Percentiles rank a stretch among this genome's conserved stretches.
These are phyloP conservation scores for Notolepis coatsorum DNA, from an alignment of 2,797 vertebrate genomes.

Conservation along the genomic window DNA sequence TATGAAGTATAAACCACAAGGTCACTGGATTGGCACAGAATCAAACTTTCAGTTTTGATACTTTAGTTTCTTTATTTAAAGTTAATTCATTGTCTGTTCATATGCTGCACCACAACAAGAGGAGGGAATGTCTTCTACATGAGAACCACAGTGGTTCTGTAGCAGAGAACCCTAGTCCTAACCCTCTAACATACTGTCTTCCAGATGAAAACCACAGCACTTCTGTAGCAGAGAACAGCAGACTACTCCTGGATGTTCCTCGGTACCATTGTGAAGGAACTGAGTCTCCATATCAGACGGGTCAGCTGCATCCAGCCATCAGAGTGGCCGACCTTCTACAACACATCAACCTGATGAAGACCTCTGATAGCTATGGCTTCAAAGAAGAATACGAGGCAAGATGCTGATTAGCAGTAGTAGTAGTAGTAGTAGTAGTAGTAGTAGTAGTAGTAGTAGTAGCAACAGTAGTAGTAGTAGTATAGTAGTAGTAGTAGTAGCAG, in stretches of 20 bases:
- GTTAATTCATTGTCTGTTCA: too few species aligned
- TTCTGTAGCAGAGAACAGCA: conserved; percentile 91
- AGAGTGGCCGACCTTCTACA: conserved; percentile 97
- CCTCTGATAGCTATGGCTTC: conserved; percentile 99
- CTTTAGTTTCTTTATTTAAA: too few species aligned
- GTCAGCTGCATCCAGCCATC: conserved; percentile 97
- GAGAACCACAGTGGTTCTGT: too few species aligned
- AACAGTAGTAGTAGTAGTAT: background rate
- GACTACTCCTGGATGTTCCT: conserved; percentile 94
- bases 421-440: background rate
- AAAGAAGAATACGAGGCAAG: conserved; percentile 99
- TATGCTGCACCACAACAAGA: too few species aligned
- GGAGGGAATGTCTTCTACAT: too few species aligned
- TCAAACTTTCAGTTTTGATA: too few species aligned
- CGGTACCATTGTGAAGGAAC: conserved; percentile 98
- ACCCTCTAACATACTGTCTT: too few species aligned
- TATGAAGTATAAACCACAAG: too few species aligned
- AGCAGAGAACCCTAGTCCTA: background rate
- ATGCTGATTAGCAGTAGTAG: conserved; percentile 14
- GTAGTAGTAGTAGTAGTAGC: too few species aligned
- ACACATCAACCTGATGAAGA: conserved; percentile 99
- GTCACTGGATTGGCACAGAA: too few species aligned
- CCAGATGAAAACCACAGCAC: conserved; percentile 97
- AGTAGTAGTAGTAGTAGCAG: too few species aligned
- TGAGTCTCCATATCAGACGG: conserved; percentile 97